Evolutionary conservation across 2,888 invertebrate species (phyloP).

Genomic region (Mantis religiosa): DNA sequence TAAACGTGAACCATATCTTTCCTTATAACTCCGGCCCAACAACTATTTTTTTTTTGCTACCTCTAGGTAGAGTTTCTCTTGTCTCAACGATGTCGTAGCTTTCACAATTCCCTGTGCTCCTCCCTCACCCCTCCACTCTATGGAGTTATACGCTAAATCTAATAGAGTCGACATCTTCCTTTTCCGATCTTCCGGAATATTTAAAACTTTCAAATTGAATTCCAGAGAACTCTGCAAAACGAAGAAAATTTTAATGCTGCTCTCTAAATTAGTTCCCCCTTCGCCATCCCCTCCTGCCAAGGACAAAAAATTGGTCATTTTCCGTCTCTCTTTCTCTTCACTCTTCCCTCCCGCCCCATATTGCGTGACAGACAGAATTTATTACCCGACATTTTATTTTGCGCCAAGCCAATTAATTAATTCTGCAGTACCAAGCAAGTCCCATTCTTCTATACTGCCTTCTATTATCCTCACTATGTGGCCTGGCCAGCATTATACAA

Average conservation of each 20-base stretch:
- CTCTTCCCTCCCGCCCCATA: conserved; percentile 1
- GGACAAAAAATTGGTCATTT: neutral
- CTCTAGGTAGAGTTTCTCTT: neutral
- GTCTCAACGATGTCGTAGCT: neutral
- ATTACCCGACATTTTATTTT: conserved; percentile 25
- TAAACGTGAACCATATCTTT: neutral
- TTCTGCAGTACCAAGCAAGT: conserved; percentile 8
- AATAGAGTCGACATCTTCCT: neutral
- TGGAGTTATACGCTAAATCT: neutral
- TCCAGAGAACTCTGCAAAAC: neutral
- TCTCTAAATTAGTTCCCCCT: conserved; percentile 5
- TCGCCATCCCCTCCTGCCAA: neutral
- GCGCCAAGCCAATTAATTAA: conserved; percentile 27
- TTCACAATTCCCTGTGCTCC: neutral
- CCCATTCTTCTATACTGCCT: conserved; percentile 12
- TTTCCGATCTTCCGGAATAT: neutral
- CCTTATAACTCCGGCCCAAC: neutral
- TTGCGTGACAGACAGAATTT: conserved; percentile 22
- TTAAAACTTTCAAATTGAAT: conserved; percentile 4
- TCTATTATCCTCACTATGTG: conserved; percentile 20
- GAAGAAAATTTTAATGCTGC: conserved; percentile 8
- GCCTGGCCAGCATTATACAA: conserved; percentile 15
- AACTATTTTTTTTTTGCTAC: neutral
- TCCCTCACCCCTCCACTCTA: neutral
- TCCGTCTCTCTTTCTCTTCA: neutral